phyloP scores from a whole-genome alignment of 2,797 vertebrate genomes.

The Pseudocheirus occidentalis region DNA sequence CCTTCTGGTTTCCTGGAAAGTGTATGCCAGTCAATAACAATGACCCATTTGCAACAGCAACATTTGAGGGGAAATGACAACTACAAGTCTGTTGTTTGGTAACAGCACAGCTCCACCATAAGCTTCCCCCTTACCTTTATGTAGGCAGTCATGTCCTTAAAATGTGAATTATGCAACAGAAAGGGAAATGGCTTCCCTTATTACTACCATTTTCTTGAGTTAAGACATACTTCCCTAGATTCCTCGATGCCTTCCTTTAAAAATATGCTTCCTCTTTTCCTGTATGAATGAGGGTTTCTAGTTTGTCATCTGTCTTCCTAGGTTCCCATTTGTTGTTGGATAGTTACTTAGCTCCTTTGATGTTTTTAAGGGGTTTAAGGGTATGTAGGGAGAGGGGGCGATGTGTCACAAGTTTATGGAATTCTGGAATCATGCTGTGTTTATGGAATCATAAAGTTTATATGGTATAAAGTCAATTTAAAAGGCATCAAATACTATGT shows the following conservation, averaged over 20 bases:
- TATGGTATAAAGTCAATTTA: background rate
- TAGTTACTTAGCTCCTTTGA: background rate
- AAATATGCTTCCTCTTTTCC: background rate
- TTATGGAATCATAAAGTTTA: background rate
- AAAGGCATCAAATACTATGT: background rate
- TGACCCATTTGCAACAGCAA: background rate
- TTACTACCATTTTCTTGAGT: no score
- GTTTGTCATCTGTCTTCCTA: background rate
- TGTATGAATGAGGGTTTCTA: background rate
- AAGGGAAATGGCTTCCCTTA: background rate
- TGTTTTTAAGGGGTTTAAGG: background rate
- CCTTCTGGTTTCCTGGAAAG: background rate
- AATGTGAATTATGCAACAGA: background rate
- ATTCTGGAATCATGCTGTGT: background rate
- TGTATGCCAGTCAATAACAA: background rate
- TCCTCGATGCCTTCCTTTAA: conserved; percentile 6
- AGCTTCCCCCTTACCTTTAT: background rate
- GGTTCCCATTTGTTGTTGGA: background rate
- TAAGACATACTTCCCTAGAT: background rate
- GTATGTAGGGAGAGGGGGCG: background rate
- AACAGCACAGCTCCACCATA: background rate
- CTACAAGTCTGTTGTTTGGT: background rate
- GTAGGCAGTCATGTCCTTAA: background rate
- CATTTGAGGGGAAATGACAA: background rate
- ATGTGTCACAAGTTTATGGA: background rate